Evolutionary conservation across 1,140 invertebrate species (phyloP).

Genomic region (Drosophila sechellia): DNA sequence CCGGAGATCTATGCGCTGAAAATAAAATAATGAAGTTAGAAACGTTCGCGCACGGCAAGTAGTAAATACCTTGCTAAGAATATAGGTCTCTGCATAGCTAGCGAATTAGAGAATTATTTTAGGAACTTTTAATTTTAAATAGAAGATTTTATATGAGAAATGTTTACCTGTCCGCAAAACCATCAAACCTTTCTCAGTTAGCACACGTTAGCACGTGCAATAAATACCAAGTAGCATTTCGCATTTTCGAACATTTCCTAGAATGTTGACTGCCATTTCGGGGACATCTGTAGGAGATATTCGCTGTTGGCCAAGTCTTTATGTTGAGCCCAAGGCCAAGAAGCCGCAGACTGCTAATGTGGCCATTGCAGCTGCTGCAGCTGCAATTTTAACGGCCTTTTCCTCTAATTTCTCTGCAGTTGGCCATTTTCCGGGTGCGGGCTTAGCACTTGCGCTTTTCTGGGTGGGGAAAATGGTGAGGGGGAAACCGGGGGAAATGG

Average conservation of each 20-base stretch:
- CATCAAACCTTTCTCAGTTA: not conserved
- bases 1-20: constrained; percentile 14
- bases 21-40: constrained; percentile 39
- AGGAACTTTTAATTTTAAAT: no score
- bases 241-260: not conserved
- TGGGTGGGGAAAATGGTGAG: constrained; percentile 16
- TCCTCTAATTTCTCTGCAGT: constrained; percentile 70
- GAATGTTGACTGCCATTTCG: constrained; percentile 1
- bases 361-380: constrained; percentile 38
- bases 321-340: constrained; percentile 41
- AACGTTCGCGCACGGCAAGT: constrained; percentile 1
- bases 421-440: constrained; percentile 51
- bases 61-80: not conserved
- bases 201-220: not conserved
- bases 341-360: constrained; percentile 41
- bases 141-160: not conserved
- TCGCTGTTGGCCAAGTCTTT: constrained; percentile 27
- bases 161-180: not conserved
- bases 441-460: constrained; percentile 69
- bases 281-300: constrained; percentile 10
- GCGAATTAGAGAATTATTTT: no score
- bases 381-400: constrained; percentile 72
- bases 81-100: no score
- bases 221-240: not conserved
- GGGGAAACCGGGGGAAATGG: constrained; percentile 2